phyloP scores from a whole-genome alignment of 2,888 invertebrate genomes.

The Parthenolecanium corni region DNA sequence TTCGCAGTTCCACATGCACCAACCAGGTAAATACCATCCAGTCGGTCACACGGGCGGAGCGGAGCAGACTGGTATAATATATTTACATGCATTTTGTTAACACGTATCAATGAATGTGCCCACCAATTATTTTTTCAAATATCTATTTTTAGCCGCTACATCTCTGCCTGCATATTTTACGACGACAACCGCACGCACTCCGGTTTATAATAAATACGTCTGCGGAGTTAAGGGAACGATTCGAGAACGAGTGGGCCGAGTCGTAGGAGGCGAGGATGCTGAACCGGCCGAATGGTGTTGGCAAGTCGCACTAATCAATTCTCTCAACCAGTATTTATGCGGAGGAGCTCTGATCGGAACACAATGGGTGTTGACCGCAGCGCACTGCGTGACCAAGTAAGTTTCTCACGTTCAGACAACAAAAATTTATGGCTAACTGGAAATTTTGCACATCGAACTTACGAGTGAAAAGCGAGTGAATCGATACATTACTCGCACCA shows the following conservation, averaged over 20 bases:
- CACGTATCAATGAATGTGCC: too few relatives aligned
- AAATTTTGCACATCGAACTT: too few relatives aligned
- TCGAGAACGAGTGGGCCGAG: slow-evolving; percentile 42
- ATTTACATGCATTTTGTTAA: too few relatives aligned
- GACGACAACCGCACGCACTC: slow-evolving; percentile 46
- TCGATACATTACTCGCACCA: too few relatives aligned
- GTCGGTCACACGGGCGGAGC: not conserved
- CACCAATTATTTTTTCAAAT: too few relatives aligned
- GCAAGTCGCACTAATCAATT: slow-evolving; percentile 88
- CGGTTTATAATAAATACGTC: slow-evolving; percentile 77
- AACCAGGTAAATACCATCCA: slow-evolving; percentile 10
- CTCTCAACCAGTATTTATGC: slow-evolving; percentile 83
- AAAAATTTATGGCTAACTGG: too few relatives aligned
- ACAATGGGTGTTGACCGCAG: slow-evolving; percentile 87
- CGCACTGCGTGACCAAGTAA: slow-evolving; percentile 88
- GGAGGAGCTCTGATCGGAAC: slow-evolving; percentile 87
- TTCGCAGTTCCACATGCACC: slow-evolving; percentile 37
- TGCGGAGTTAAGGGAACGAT: slow-evolving; percentile 81
- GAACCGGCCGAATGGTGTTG: slow-evolving; percentile 90
- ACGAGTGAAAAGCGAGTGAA: too few relatives aligned
- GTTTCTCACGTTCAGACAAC: slow-evolving; percentile 35
- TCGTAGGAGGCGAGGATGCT: slow-evolving; percentile 85
- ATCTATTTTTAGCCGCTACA: slow-evolving; percentile 6
- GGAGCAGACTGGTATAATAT: too few relatives aligned
- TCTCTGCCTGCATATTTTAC: slow-evolving; percentile 3